phyloP scores from a whole-genome alignment of 2,113 vertebrate genomes.

The zebrafish (Danio rerio) region GRCz12tu NC_133180.1:52321001-52321500 shows the following conservation, averaged over 20 bases:
- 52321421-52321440: slow-evolving; percentile 30
- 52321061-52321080: slow-evolving; percentile 79
- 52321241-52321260: slow-evolving; percentile 35
- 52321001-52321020: slow-evolving; percentile 73
- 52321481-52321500: slow-evolving; percentile 7
- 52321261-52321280: slow-evolving; percentile 30
- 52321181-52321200: slow-evolving; percentile 20
- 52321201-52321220: slow-evolving; percentile 12
- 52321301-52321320: slow-evolving; percentile 25
- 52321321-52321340: slow-evolving; percentile 17
- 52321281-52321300: background rate
- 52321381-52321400: slow-evolving; percentile 11
- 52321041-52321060: slow-evolving; percentile 78
- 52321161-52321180: slow-evolving; percentile 48
- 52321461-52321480: slow-evolving; percentile 48
- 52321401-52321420: slow-evolving; percentile 8
- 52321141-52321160: slow-evolving; percentile 47
- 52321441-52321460: slow-evolving; percentile 47
- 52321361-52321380: background rate
- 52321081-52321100: slow-evolving; percentile 64
- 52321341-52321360: slow-evolving; percentile 5
- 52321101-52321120: slow-evolving; percentile 57
- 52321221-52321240: background rate
- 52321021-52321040: slow-evolving; percentile 76
- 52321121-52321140: slow-evolving; percentile 76